Evolutionary conservation across 2,888 invertebrate species (phyloP), one percentile per base, ranked within the genome.

Genomic region (Campoplex capitator): DNA sequence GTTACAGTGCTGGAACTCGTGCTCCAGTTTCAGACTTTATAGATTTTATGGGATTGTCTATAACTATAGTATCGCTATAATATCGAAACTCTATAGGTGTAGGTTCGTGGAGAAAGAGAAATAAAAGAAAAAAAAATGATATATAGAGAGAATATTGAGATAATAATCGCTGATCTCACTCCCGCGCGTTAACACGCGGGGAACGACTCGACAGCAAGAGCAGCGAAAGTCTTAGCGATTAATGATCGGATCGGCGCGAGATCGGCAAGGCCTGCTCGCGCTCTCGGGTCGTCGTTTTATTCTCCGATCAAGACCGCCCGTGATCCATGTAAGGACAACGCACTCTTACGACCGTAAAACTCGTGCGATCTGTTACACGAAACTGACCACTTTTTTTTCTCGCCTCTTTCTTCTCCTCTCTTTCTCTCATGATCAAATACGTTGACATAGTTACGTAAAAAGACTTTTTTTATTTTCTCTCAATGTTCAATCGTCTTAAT

Each of bases 221-320:
- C 81, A 75, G 86, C 84, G 86, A 87, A 87, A 87, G 86, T 87
- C 62, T 28, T 42, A 23, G 81, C 86, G 73, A 87, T 81, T 78
- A 84, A 81, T 77, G 81, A 84, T 84, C 67, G 54, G 76, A 84
- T 81, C 84, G 84, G 83, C 48, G 28, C 76, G 73, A 76, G 79
- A 83, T 86, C 75, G 70, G 74, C 67, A 35, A 73, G 68, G 48
- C 70, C 48, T 35, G 67, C 28, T 38, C 51, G 9, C 42, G 38
- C 38, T 6, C 4, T 1, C 48, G 45, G 45, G 28, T 81, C 76
- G 71, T 67, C 70, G 62, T 58, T 80, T 73, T 13, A 70, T 80
- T 79, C 23, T 23, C 74, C 75, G 83, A 75, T 75, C 75, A 62
- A 62, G 83, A 28, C 32, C 75, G 62, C 78, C 70, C 70, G 68